These are phyloP conservation scores for Tachysurus vachellii DNA, from an alignment of 2,113 vertebrate genomes.

Conservation along the genomic window DNA sequence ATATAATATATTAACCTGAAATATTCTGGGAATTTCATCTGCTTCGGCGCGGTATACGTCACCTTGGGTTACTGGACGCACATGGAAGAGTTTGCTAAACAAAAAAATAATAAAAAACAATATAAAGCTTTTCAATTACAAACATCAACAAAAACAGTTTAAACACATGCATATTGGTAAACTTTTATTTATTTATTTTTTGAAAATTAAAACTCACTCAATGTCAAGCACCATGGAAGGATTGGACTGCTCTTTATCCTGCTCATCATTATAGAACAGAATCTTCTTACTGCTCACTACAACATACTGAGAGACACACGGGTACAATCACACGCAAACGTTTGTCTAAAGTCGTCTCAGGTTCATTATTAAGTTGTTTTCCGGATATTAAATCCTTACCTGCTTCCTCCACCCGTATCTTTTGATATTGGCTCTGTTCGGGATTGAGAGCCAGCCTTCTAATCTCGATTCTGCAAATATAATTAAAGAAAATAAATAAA, in stretches of 20 bases:
- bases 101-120: neutral
- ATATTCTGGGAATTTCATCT: constrained; percentile 98
- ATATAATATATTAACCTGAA: constrained; percentile 79
- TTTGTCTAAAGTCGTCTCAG: neutral
- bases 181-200: neutral
- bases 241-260: constrained; percentile 95
- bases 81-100: constrained; percentile 93
- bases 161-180: neutral
- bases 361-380: no score
- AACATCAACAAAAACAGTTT: neutral
- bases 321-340: constrained; percentile 37
- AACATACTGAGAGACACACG: constrained; percentile 82
- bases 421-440: constrained; percentile 95
- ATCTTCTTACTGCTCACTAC: constrained; percentile 99
- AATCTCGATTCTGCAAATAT: constrained; percentile 86
- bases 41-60: constrained; percentile 98
- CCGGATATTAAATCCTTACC: constrained; percentile 68
- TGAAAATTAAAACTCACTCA: constrained; percentile 80
- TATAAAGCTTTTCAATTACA: neutral
- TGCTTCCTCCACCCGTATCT: constrained; percentile 98
- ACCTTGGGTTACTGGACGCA: constrained; percentile 96
- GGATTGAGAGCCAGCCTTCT: constrained; percentile 97
- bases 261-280: constrained; percentile 96
- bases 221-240: constrained; percentile 99
- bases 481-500: neutral